phyloP scores from a whole-genome alignment of 1,140 invertebrate species.

The Anastrepha obliqua region DNA sequence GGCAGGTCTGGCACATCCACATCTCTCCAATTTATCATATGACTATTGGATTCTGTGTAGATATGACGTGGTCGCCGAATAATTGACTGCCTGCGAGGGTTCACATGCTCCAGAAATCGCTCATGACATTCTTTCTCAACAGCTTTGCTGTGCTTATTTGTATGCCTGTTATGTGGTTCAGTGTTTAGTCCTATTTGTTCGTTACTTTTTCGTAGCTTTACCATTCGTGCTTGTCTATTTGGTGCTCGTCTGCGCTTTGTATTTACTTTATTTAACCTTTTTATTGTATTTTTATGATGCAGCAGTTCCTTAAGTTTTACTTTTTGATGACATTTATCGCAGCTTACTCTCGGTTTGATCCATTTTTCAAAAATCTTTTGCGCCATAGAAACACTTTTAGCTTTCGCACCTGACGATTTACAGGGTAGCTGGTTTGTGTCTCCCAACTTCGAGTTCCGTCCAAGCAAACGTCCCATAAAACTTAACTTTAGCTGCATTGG shows the following conservation, averaged over 20 bases:
- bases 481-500: conserved; percentile 21
- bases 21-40: neutral
- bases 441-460: neutral
- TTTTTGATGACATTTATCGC: conserved; percentile 30
- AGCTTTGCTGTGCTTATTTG: neutral
- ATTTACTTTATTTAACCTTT: neutral
- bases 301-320: neutral
- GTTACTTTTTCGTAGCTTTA: neutral
- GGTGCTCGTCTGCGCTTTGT: neutral
- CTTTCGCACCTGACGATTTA: neutral
- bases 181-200: neutral
- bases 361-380: neutral
- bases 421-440: neutral
- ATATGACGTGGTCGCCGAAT: neutral
- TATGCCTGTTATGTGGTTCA: too few relatives aligned
- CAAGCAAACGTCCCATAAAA: conserved; percentile 51
- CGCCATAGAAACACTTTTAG: neutral
- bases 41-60: neutral
- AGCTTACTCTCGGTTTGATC: neutral
- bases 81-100: neutral
- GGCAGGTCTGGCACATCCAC: neutral
- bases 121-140: neutral
- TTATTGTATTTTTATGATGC: neutral
- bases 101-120: neutral
- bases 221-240: neutral